Evolutionary conservation across 2,888 invertebrate species (phyloP).

Genomic region (Caenorhabditis sinica): DNA sequence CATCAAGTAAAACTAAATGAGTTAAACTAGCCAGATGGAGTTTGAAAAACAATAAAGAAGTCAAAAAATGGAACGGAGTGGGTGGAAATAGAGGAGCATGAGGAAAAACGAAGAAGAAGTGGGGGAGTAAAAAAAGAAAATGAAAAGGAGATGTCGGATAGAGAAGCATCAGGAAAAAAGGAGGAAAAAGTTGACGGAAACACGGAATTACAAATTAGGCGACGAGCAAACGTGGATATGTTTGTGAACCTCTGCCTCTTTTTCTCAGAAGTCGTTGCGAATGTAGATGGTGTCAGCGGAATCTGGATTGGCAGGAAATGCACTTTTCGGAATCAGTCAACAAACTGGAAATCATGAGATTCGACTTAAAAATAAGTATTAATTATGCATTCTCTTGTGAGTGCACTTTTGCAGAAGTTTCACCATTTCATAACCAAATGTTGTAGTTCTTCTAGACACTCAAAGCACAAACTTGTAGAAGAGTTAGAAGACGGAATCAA

Average conservation of each 20-base stretch:
- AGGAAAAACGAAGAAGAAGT: constrained; percentile 13
- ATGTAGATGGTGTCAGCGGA: constrained; percentile 4
- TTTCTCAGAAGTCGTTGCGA: constrained; percentile 12
- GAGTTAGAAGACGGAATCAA: background rate
- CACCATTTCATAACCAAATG: constrained; percentile 4
- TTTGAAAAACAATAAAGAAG: constrained; percentile 40
- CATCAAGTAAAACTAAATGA: constrained; percentile 45
- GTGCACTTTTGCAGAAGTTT: constrained; percentile 6
- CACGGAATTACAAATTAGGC: constrained; percentile 47
- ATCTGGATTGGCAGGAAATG: background rate
- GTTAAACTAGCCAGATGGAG: constrained; percentile 40
- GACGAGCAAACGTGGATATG: constrained; percentile 30
- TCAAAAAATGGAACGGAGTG: constrained; percentile 23
- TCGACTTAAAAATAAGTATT: background rate
- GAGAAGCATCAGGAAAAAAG: constrained; percentile 24
- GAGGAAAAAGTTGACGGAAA: constrained; percentile 52
- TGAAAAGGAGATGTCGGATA: constrained; percentile 23
- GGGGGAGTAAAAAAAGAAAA: constrained; percentile 26
- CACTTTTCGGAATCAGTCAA: constrained; percentile 8
- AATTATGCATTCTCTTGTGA: constrained; percentile 3
- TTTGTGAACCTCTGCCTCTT: constrained; percentile 10
- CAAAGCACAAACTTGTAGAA: background rate
- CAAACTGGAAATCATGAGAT: background rate
- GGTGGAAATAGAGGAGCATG: background rate
- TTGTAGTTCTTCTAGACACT: background rate